Conservation (phyloP, 2,797 vertebrate genomes). For the Discoglossus pictus region DNA sequence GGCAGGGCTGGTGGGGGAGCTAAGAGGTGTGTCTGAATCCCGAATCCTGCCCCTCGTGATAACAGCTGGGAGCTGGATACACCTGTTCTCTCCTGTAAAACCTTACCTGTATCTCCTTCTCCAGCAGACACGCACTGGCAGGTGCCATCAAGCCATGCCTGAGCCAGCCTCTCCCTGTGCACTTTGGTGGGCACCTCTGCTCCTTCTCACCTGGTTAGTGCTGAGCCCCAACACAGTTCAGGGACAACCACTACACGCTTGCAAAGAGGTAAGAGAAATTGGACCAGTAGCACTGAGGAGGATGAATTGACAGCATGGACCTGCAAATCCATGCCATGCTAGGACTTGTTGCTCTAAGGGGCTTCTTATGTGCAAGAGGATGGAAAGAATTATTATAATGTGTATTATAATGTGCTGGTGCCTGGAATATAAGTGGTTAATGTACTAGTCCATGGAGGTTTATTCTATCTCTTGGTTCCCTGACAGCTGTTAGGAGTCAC, state of each 20-base stretch:
- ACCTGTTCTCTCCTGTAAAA: constrained; percentile 25
- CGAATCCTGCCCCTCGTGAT: constrained; percentile 28
- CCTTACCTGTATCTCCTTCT: not conserved
- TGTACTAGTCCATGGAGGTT: not conserved
- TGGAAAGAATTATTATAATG: too few relatives aligned
- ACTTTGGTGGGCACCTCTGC: not conserved
- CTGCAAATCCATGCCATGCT: too few relatives aligned
- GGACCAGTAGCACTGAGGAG: too few relatives aligned
- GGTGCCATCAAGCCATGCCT: constrained; percentile 10
- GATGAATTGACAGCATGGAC: too few relatives aligned
- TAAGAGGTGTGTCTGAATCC: constrained; percentile 25
- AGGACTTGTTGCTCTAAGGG: too few relatives aligned
- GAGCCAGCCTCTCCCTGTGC: not conserved
- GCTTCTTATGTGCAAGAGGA: too few relatives aligned
- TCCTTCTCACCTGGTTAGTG: constrained; percentile 8
- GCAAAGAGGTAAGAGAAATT: constrained; percentile 40
- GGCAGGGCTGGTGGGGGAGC: constrained; percentile 11
- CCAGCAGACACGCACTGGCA: constrained; percentile 7
- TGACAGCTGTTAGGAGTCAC: constrained; percentile 42
- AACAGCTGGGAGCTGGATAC: constrained; percentile 19
- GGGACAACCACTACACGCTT: constrained; percentile 35
- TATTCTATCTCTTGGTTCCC: constrained; percentile 1
- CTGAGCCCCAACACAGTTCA: constrained; percentile 5
- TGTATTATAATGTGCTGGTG: not conserved
- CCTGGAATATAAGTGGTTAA: not conserved